Conservation (phyloP, 2,113 vertebrate genomes). For the Puffinus mauretanicus region DNA sequence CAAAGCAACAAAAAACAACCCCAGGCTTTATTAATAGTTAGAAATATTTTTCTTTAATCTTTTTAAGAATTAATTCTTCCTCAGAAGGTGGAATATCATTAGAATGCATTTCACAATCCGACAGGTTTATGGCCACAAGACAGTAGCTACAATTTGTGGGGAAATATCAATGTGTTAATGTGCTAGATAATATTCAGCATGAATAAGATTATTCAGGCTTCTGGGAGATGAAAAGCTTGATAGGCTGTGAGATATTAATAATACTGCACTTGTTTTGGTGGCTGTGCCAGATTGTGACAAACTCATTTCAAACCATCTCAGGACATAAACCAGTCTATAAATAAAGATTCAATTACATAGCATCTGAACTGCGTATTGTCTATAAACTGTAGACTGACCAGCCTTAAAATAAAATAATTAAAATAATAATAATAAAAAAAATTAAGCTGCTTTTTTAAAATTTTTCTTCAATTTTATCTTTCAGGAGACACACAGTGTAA, state of each 20-base stretch:
- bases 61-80: not conserved
- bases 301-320: not conserved
- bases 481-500: not conserved
- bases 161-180: not conserved
- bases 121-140: not conserved
- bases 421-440: not conserved
- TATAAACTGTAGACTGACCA: not conserved
- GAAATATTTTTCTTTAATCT: not conserved
- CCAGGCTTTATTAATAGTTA: not conserved
- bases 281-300: not conserved
- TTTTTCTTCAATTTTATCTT: not conserved
- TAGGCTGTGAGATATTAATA: conserved; percentile 2
- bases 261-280: not conserved
- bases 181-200: not conserved
- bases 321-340: not conserved
- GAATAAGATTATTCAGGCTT: conserved; percentile 13
- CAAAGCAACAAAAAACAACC: not conserved
- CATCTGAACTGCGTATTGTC: not conserved
- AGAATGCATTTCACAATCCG: conserved; percentile 23
- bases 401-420: not conserved
- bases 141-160: not conserved
- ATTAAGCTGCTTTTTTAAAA: rapidly evolving
- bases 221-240: conserved; percentile 3
- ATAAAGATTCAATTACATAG: not conserved
- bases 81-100: not conserved